Conservation (phyloP, 2,113 vertebrate species). For the Pardalotus punctatus region DNA sequence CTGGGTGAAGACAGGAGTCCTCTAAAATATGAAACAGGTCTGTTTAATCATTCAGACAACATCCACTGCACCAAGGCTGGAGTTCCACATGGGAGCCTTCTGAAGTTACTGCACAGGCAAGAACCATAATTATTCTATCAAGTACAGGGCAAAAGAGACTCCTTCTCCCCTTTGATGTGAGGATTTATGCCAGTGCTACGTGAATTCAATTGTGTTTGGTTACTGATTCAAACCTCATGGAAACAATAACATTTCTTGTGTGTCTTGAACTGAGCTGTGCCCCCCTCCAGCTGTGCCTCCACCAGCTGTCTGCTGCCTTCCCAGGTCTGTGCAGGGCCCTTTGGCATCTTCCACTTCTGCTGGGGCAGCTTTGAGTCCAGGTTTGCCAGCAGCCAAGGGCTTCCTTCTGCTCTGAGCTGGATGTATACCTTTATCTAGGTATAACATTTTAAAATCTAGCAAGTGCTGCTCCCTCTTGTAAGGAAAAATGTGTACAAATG, state of each 20-base stretch:
- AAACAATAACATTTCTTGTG: not conserved
- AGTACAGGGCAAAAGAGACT: not conserved
- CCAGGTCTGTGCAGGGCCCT: not conserved
- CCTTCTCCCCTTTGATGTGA: not conserved
- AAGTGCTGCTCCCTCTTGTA: not conserved
- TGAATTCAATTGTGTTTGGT: not conserved
- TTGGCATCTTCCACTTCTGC: not conserved
- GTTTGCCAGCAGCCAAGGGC: not conserved
- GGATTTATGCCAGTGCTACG: not conserved
- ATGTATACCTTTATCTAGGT: not conserved
- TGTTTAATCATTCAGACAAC: not conserved
- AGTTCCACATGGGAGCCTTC: not conserved
- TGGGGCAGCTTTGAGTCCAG: not conserved
- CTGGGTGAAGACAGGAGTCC: not conserved
- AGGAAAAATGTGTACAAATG: not conserved
- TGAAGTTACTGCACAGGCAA: not conserved
- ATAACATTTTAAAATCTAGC: not conserved
- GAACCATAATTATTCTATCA: not conserved
- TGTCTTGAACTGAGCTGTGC: not conserved
- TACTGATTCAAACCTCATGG: not conserved
- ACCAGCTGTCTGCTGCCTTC: not conserved
- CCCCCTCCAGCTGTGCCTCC: not conserved
- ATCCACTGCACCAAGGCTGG: not conserved
- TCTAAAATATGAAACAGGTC: not conserved
- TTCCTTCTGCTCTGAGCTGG: not conserved